Evolutionary conservation across 2,797 vertebrate species (phyloP), one percentile per base, ranked within the genome.

Genomic region (Heterohyrax brucei): DNA sequence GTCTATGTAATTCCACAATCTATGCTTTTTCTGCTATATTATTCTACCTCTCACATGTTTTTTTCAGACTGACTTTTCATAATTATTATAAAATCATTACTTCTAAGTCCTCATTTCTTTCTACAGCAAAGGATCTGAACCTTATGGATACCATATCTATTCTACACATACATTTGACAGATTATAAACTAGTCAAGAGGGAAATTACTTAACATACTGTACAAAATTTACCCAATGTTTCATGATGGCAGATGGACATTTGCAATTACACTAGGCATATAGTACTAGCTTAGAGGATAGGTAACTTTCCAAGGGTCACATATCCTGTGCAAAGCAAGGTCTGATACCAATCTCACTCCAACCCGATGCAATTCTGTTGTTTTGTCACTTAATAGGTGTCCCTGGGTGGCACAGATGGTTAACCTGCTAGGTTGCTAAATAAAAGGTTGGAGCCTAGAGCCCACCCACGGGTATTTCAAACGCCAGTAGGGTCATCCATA

Each of bases 31-130:
- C 93, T 59, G 78, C 75, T 93, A 79, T 7, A 92, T 10, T 12
- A 70, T 30, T 89, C 62, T 94, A 39, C 39, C 70, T 92, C 90
- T 70, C 56, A 39, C 30, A 64, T 75, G 87, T 75, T n/a, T 82
- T 96, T 64, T 95, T 62, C 72, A 87, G 93, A 73, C 78, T 95
- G 46, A 76, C 50, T 89, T 89, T 92, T 76, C 87, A 93, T 66
- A 68, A 94, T 92, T 88, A 87, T 93, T 76, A 91, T 83, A 94
- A 93, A 94, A 62, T 82, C 39, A 95, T 86, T 85, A 72, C 91
- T 88, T 79, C 44, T 9, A 79, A 19, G 46, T 93, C n/a, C 24
- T 10, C 50, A 95, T 78, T 91, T 93, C 91, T 96, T 19, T 86
- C 46, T 90, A 44, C 68, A 87, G 84, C 16, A 24, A 84, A 94